Conservation (phyloP, 1,140 invertebrate species). For the Tetramorium simillimum region DNA sequence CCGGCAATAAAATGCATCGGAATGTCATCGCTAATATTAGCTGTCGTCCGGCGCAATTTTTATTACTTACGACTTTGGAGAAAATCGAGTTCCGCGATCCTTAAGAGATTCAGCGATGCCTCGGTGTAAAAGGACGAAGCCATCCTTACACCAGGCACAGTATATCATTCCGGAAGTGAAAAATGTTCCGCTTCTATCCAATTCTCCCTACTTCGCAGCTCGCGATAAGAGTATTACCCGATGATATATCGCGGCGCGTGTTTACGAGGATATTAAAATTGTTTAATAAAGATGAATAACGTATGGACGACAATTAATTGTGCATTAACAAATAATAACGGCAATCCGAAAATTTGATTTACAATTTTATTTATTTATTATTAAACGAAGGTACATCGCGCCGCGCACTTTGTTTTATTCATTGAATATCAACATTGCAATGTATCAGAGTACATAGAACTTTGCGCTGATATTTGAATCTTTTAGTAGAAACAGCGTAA, state of each 20-base stretch:
- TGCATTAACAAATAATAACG: slow-evolving; percentile 39
- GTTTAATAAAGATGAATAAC: slow-evolving; percentile 67
- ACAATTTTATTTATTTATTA: slow-evolving; percentile 20
- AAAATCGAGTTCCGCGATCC: slow-evolving; percentile 51
- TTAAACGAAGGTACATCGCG: not conserved
- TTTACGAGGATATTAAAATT: slow-evolving; percentile 74
- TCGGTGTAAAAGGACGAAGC: slow-evolving; percentile 54
- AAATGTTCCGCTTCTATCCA: slow-evolving; percentile 72
- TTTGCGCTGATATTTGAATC: slow-evolving; percentile 36
- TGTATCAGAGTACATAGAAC: slow-evolving; percentile 17
- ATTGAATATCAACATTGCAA: not conserved
- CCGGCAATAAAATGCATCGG: slow-evolving; percentile 55
- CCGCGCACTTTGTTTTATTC: not conserved
- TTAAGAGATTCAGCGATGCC: slow-evolving; percentile 56
- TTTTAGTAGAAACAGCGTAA: slow-evolving; percentile 38
- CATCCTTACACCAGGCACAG: slow-evolving; percentile 63
- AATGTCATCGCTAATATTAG: slow-evolving; percentile 55
- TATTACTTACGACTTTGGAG: slow-evolving; percentile 47
- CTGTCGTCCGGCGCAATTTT: slow-evolving; percentile 44
- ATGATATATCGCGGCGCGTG: slow-evolving; percentile 72
- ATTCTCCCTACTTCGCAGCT: slow-evolving; percentile 71
- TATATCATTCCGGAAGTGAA: slow-evolving; percentile 73
- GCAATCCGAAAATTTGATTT: not conserved
- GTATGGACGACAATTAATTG: slow-evolving; percentile 50
- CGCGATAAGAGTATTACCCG: slow-evolving; percentile 72